Conservation (phyloP, 2,113 vertebrate species). For the Caretta caretta region DNA sequence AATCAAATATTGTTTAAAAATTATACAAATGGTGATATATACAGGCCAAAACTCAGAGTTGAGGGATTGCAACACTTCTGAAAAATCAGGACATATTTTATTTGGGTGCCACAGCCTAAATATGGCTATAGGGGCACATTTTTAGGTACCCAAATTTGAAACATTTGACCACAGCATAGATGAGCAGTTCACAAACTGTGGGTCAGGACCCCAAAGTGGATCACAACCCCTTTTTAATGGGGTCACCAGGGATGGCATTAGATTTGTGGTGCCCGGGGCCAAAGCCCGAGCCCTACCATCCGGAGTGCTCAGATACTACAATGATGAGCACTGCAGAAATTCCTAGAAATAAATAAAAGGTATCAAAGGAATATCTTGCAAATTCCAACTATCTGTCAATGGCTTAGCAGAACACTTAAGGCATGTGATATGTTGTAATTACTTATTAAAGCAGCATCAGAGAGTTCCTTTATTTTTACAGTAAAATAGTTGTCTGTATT, state of each 20-base stretch:
- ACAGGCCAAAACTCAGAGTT: neutral
- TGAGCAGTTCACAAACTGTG: too few species aligned
- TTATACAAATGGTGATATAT: neutral
- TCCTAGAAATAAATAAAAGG: neutral
- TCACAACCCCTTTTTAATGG: too few species aligned
- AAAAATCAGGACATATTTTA: neutral
- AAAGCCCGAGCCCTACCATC: too few species aligned
- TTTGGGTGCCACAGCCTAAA: neutral
- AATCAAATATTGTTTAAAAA: neutral
- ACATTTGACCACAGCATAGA: neutral
- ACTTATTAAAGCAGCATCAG: neutral
- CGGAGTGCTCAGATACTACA: neutral
- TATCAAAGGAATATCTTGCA: neutral
- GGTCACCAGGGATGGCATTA: too few species aligned
- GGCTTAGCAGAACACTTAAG: neutral
- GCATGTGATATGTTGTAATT: neutral
- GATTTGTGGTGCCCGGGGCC: too few species aligned
- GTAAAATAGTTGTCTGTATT: neutral
- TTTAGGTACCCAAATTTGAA: neutral
- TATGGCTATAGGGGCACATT: neutral
- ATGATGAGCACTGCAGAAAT: neutral
- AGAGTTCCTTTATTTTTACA: neutral
- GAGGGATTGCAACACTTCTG: neutral
- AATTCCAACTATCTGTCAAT: neutral
- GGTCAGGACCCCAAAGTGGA: too few species aligned